Conservation (phyloP, 2,797 vertebrate genomes). For the Cossypha polioptera region DNA sequence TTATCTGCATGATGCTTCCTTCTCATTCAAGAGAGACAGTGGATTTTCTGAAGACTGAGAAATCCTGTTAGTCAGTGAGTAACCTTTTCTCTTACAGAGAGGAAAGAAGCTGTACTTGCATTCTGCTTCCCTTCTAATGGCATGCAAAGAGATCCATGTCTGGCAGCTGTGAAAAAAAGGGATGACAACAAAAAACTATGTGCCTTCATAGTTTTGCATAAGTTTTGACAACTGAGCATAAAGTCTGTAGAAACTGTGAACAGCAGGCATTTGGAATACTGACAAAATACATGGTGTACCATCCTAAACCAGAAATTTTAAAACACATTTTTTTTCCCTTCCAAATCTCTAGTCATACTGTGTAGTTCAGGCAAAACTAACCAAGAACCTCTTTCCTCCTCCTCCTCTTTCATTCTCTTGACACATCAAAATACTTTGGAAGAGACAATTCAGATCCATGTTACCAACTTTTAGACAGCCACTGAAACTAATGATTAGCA, state of each 20-base stretch:
- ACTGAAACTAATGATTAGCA: not conserved
- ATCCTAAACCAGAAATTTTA: not conserved
- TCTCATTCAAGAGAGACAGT: not conserved
- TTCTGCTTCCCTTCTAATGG: not conserved
- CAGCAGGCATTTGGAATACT: not conserved
- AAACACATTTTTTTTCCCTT: not conserved
- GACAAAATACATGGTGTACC: not conserved
- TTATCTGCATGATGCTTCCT: not conserved
- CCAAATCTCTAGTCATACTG: not conserved
- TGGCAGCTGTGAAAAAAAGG: not conserved
- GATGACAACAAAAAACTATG: not conserved
- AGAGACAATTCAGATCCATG: not conserved
- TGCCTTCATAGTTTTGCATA: not conserved
- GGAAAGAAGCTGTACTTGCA: not conserved
- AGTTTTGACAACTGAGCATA: not conserved
- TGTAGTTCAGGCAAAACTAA: not conserved
- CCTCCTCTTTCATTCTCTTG: not conserved
- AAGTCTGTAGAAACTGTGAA: not conserved
- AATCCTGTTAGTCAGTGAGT: not conserved
- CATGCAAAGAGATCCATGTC: rapidly evolving
- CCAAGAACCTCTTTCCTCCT: not conserved
- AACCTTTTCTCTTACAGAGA: not conserved
- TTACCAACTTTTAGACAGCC: not conserved
- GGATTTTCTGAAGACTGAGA: not conserved
- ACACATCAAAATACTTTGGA: not conserved